phyloP scores from a whole-genome alignment of 2,888 invertebrate species.

The Therioaphis trifolii region DNA sequence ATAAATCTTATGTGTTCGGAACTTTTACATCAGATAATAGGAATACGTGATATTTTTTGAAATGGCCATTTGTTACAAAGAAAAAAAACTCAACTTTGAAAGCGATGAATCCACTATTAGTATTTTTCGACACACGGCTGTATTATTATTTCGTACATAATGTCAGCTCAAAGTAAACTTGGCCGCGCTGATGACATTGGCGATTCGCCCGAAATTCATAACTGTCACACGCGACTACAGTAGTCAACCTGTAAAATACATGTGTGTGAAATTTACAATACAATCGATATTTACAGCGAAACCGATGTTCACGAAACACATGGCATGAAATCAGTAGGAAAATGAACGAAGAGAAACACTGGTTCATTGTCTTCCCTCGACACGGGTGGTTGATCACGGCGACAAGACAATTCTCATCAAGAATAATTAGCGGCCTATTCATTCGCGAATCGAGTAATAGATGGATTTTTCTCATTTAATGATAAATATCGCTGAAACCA shows the following conservation, averaged over 20 bases:
- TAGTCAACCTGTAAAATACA: not conserved
- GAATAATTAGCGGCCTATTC: not conserved
- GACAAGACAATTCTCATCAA: not conserved
- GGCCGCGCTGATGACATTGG: conserved; percentile 2
- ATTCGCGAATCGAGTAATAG: not conserved
- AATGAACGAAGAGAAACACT: not conserved
- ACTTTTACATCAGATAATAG: not conserved
- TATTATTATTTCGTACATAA: conserved; percentile 27
- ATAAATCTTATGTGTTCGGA: not conserved
- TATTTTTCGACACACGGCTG: not conserved
- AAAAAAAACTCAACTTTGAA: not conserved
- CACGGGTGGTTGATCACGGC: not conserved
- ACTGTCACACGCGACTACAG: not conserved
- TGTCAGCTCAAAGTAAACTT: conserved; percentile 5
- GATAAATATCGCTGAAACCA: no score
- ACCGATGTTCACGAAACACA: not conserved
- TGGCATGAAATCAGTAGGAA: not conserved
- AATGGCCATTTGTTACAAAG: not conserved
- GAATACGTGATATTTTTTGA: conserved; percentile 40
- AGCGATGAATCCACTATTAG: not conserved
- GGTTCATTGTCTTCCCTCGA: not conserved
- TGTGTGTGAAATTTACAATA: not conserved
- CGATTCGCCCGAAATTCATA: conserved; percentile 14
- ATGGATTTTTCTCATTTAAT: not conserved
- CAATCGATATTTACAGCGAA: not conserved